These are phyloP conservation scores for Papilio elwesi DNA, from an alignment of 2,888 invertebrate species.

Conservation along the genomic window DNA sequence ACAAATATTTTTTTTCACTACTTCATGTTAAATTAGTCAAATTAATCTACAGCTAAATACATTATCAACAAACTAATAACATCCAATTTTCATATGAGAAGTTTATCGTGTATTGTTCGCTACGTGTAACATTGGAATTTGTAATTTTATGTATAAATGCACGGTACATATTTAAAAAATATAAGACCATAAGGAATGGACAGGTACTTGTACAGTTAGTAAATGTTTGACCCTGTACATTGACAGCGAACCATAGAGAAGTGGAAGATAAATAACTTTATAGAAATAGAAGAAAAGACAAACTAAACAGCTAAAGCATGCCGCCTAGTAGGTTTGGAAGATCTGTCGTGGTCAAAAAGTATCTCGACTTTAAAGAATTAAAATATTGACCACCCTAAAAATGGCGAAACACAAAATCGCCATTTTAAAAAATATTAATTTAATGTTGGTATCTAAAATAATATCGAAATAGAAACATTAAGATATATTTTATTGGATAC, in stretches of 20 bases:
- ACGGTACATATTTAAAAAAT: conserved; percentile 15
- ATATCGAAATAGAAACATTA: too few relatives aligned
- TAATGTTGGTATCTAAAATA: too few relatives aligned
- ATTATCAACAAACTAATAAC: not conserved
- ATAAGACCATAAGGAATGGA: conserved; percentile 19
- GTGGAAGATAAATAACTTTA: conserved; percentile 10
- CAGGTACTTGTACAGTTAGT: conserved; percentile 34
- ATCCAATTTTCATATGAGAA: conserved; percentile 1
- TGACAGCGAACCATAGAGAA: conserved; percentile 23
- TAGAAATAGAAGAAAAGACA: not conserved
- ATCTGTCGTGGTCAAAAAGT: not conserved
- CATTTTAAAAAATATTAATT: too few relatives aligned
- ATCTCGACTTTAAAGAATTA: too few relatives aligned
- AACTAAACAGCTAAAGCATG: not conserved
- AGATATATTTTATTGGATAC: too few relatives aligned
- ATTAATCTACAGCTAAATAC: not conserved
- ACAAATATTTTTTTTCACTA: not conserved
- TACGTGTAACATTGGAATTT: not conserved
- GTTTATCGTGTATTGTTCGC: not conserved
- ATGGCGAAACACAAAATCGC: too few relatives aligned
- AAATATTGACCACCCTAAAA: too few relatives aligned
- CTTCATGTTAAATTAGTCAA: not conserved
- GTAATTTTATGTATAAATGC: conserved; percentile 12
- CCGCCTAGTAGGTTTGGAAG: not conserved
- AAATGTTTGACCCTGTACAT: conserved; percentile 34